Base-by-base conservation (phyloP, 2,797 vertebrate species). In the Chaetodon trifasciatus region DNA sequence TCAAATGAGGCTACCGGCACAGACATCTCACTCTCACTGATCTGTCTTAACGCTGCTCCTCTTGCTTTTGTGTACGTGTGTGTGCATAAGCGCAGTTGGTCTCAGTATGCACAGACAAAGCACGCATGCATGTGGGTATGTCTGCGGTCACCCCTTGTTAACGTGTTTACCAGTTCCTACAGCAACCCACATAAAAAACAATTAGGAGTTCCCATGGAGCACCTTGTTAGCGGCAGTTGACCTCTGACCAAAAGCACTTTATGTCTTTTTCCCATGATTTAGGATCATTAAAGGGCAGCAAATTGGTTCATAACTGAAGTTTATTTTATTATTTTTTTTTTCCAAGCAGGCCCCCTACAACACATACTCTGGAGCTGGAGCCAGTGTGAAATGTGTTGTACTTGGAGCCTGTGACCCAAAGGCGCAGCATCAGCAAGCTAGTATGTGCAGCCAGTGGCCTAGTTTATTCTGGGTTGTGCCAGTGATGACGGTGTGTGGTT, bases 81-180 rank as follows among this genome's bases (percentile, higher is more conserved):
- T 58, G 40, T 37, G 61, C 3, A 6, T 23, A 23, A 53, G 47
- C 74, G 52, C 39, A 44, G 23, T 64, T 46, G 68, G 49, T 60
- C 47, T 67, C 35, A 42, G 35, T 58, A 63, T 17, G 23, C 42
- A n/a, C 67, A 52, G 28, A 62, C 49, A 68, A 62, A 19, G 42
- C 63, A 42, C 56, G 42, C 37, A 82, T 39, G 67, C 63, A 53
- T 13, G 47, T 60, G 76, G 8, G 4, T 63, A 50, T 40, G 24
- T 74, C 81, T 77, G 77, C 52, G 39, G 78, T 83, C 70, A 58
- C 24, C 74, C 50, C 79, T 90, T 44, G 52, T 91, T 90, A 85
- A 74, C 49, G 39, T 90, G 85, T 92, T 94, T 90, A 88, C 83
- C 89, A 78, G 90, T 91, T 93, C 66, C 90, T 90, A 88, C 66